Evolutionary conservation across 2,113 vertebrate genomes (phyloP).

Genomic region (Hyperopisus bebe): DNA sequence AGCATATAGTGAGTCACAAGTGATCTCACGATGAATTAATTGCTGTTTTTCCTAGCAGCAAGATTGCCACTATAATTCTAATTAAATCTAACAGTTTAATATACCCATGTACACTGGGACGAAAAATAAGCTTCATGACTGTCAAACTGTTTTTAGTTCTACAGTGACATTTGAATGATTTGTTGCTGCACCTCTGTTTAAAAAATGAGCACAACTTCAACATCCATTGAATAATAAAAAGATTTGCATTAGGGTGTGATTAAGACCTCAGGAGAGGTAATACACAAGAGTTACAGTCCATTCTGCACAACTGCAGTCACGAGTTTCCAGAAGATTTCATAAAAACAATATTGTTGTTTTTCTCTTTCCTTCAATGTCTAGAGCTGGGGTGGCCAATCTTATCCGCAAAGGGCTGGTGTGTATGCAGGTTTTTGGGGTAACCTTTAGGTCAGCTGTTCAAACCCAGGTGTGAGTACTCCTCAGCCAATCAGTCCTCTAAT

Average conservation of each 20-base stretch:
- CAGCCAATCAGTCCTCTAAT: no score
- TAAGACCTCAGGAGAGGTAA: neutral
- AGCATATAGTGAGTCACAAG: neutral
- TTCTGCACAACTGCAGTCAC: neutral
- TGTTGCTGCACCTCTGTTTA: neutral
- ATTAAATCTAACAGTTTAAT: neutral
- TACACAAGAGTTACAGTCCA: neutral
- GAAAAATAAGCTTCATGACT: neutral
- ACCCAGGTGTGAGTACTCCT: no score
- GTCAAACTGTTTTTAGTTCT: neutral
- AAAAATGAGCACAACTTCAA: neutral
- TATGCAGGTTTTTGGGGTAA: no score
- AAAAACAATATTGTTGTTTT: neutral
- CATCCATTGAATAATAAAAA: neutral
- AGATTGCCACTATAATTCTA: neutral
- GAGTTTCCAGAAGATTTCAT: neutral
- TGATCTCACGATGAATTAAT: neutral
- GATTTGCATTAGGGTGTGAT: neutral
- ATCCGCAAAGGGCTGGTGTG: no score
- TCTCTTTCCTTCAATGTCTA: neutral
- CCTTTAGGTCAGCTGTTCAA: no score
- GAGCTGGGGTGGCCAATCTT: no score
- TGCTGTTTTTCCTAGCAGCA: neutral
- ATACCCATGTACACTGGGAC: neutral
- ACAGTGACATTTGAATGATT: conserved; percentile 3